Percentiles rank a stretch among this genome's conserved stretches.
Evolutionary conservation across 2,113 vertebrate genomes (phyloP).

Genomic region (Axis porcinus): DNA sequence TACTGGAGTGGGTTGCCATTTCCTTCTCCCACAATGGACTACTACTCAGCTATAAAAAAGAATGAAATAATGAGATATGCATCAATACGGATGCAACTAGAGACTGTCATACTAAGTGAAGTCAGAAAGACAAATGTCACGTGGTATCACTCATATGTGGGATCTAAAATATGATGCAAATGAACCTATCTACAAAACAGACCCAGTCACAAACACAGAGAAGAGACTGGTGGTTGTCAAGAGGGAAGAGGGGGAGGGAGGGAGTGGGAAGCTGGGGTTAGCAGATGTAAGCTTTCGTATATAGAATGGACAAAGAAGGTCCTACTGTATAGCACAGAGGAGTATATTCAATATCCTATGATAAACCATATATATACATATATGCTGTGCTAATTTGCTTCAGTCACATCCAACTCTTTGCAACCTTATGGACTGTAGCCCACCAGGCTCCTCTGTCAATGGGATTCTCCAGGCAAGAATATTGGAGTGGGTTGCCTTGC

Average conservation of each 20-base stretch:
- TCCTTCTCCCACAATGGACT: background rate
- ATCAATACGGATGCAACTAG: background rate
- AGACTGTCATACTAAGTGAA: background rate
- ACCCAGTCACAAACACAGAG: background rate
- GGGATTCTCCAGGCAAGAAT: background rate
- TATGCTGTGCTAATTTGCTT: background rate
- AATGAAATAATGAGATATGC: background rate
- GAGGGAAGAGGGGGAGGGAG: background rate
- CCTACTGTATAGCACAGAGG: background rate
- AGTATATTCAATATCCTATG: background rate
- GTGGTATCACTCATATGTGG: background rate
- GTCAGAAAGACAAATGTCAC: background rate
- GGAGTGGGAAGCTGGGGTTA: background rate
- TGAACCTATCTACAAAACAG: background rate
- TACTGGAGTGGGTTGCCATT: no score
- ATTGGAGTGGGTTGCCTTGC: background rate
- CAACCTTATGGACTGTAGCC: background rate
- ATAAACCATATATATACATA: background rate
- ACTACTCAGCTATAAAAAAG: background rate
- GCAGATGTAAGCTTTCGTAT: background rate
- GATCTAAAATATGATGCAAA: background rate
- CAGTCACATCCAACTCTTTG: background rate
- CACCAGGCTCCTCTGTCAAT: background rate
- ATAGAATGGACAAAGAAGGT: background rate
- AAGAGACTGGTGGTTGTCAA: background rate